Evolutionary conservation across 2,113 vertebrate species (phyloP), one percentile per base, ranked within the genome.

Genomic region (Phycodurus eques): DNA sequence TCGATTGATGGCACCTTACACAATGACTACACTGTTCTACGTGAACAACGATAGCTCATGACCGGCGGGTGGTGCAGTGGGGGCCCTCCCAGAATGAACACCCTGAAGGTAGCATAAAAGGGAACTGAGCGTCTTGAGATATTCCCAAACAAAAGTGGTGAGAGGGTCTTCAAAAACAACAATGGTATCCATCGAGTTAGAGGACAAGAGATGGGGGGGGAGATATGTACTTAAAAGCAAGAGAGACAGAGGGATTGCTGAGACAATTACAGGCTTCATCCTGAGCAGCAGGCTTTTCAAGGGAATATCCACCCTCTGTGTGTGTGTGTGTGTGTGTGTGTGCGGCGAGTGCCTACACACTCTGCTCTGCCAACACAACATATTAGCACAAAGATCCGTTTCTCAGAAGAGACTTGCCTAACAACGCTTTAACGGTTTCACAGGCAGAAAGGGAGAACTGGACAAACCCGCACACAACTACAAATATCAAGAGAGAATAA

Each of bases 211-310:
- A 39, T 39, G 81, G 17, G n/a, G 6, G 83, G 72, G 73, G 78
- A 71, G 39, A 46, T 67, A 67, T 79, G 80, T 77, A 76, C 80
- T 70, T 76, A 77, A 82, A 81, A 84, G 77, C 77, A 78, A 83
- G 67, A 84, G 73, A 83, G 67, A 80, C 71, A 75, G 82, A 77
- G 78, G 72, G 85, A 84, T 82, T 81, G 84, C 84, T 73, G 80
- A 57, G 86, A 85, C 91, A 93, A 92, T 92, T 92, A 92, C 90
- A 93, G 91, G 90, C 88, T 92, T 90, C 61, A 19, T 80, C 84
- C 35, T 85, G 83, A 82, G 90, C 80, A 83, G 86, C 80, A 83
- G 86, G 82, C 82, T 92, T 84, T 85, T 87, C 86, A 83, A 83
- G 88, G 81, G 84, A 82, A 88, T 82, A 90, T 90, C 90, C 91